Conservation (phyloP, 1,140 invertebrate species). For the Drosophila nannoptera region DNA sequence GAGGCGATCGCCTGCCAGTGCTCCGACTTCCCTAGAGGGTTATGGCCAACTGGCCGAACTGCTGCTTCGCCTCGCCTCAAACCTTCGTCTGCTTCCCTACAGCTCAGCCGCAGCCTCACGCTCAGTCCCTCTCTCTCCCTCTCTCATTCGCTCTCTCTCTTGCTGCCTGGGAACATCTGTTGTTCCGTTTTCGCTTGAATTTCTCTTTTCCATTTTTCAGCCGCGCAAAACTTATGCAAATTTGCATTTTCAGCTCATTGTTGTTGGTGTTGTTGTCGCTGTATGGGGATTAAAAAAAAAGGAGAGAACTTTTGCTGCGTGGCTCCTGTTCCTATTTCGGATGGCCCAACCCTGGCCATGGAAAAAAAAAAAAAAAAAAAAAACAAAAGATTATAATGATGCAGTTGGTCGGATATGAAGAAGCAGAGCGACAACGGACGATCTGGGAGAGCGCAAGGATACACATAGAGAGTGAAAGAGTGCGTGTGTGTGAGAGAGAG, state of each 20-base stretch:
- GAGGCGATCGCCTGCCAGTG: background rate
- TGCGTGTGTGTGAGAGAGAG: background rate
- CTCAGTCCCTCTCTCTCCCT: background rate
- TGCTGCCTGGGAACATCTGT: constrained; percentile 27
- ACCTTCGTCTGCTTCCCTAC: constrained; percentile 2
- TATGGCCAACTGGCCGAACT: constrained; percentile 9
- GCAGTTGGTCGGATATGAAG: constrained; percentile 31
- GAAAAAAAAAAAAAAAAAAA: constrained; percentile 37
- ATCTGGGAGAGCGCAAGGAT: constrained; percentile 12
- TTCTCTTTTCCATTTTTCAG: constrained; percentile 10
- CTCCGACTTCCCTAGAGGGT: constrained; percentile 16
- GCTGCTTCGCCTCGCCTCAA: background rate
- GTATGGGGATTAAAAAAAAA: constrained; percentile 39
- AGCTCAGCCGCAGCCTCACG: background rate
- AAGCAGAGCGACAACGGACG: constrained; percentile 45
- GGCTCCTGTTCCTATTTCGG: constrained; percentile 37
- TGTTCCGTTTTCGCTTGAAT: constrained; percentile 13
- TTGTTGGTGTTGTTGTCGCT: constrained; percentile 41
- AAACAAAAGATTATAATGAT: constrained; percentile 69
- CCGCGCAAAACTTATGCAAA: constrained; percentile 63
- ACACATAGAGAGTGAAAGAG: background rate
- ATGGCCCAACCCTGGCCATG: constrained; percentile 46
- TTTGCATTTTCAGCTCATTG: constrained; percentile 42
- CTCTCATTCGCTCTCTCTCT: background rate
- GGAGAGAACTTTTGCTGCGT: constrained; percentile 14